These are phyloP conservation scores for Ivindomyrus marchei DNA, from an alignment of 2,113 vertebrate genomes.

Conservation along the genomic window DNA sequence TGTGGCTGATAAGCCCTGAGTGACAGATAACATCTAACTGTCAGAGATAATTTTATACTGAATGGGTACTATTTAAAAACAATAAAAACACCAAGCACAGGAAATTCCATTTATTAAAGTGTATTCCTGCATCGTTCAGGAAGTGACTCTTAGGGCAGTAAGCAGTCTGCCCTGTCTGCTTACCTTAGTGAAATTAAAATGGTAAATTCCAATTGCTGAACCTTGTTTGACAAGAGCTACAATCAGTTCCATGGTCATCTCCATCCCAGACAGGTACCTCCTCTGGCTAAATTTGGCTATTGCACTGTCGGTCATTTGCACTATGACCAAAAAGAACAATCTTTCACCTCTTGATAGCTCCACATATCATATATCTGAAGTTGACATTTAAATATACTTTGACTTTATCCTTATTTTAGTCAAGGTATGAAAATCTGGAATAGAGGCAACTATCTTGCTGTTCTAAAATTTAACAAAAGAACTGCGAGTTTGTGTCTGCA, in stretches of 20 bases:
- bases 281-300: not conserved
- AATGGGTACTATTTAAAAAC: not conserved
- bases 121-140: not conserved
- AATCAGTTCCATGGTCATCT: not conserved
- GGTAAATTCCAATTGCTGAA: not conserved
- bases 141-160: not conserved
- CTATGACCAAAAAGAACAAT: not conserved
- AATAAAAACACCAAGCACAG: not conserved
- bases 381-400: not conserved
- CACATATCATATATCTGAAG: not conserved
- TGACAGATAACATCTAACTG: not conserved
- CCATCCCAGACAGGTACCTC: not conserved
- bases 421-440: not conserved
- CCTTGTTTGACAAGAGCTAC: not conserved
- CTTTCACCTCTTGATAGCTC: not conserved
- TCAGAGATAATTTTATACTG: not conserved
- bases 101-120: not conserved
- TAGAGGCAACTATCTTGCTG: not conserved
- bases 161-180: not conserved
- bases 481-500: not conserved
- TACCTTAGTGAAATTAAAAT: not conserved
- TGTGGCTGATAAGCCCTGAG: not conserved
- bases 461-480: not conserved
- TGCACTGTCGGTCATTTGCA: not conserved
- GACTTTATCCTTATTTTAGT: not conserved